Base-by-base conservation (phyloP, 2,113 vertebrate species). In the Hiodon tergisus region DNA sequence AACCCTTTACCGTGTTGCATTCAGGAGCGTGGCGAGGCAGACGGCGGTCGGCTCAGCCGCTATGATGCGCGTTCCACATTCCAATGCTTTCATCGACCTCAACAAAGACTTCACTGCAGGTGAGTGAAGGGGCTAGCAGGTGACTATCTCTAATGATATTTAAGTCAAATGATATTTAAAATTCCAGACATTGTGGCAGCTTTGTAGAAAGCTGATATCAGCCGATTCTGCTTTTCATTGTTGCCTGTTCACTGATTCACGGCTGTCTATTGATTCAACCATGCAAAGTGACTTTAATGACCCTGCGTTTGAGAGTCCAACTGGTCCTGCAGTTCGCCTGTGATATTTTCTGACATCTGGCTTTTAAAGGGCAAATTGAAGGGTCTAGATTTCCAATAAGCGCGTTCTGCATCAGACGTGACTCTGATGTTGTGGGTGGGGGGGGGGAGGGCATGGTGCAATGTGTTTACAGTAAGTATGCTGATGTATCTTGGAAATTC, bases 31-130 rank as follows among this genome's bases (percentile, higher is more conserved):
- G 52, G 80, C 78, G 0, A 94, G 94, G 84, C 85, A 88, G n/a
- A 79, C 82, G 63, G 93, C 88, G 0, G 69, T 97, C 75, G 86
- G 83, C 59, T 86, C 84, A 54, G 14, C 72, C 0, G 85, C 75
- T 62, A 74, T 78, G 14, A 92, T 98, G 92, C 84, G 88, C 3
- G 76, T 81, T 59, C 97, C 96, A 4, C 96, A 99, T 79, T 96
- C 97, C 11, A 94, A 98, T 69, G 94, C 96, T 0, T 99, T 99
- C 81, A 95, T 98, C 79, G 95, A 99, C 85, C 90, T 99, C 82
- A 95, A 93, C 87, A 92, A 89, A 80, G 96, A 98, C 85, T 97
- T 98, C 72, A 94, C 96, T 46, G 96, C 97, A 60, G 97, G 97
- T 99, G 83, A 95, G 94, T 84, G 17, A 61, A 59, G 31, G 31